Evolutionary conservation across 2,113 vertebrate species (phyloP).

Genomic region (Hyla sarda): DNA sequence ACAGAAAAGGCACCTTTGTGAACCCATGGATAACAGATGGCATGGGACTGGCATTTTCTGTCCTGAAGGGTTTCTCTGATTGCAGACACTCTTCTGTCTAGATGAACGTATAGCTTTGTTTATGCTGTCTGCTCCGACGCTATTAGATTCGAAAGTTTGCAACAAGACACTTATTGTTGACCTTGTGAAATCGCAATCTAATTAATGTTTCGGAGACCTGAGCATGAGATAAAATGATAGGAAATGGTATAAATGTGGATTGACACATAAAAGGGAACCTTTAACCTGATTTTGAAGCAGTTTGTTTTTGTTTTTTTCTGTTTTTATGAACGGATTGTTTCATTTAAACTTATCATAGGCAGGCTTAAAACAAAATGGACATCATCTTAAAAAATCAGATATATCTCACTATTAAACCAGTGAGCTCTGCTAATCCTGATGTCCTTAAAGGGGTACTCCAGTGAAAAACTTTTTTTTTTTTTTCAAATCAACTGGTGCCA

Average conservation of each 20-base stretch:
- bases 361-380: neutral
- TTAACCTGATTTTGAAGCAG: neutral
- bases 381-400: too few species aligned
- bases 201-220: neutral
- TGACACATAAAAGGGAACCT: neutral
- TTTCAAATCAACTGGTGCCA: too few species aligned
- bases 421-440: too few species aligned
- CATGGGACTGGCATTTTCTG: slow-evolving; percentile 23
- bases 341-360: too few species aligned
- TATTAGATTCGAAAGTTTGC: neutral
- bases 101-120: slow-evolving; percentile 15
- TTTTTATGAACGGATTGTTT: neutral
- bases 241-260: neutral
- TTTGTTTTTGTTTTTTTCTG: neutral
- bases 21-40: slow-evolving; percentile 26
- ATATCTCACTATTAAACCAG: too few species aligned
- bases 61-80: slow-evolving; percentile 30
- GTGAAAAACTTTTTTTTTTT: too few species aligned
- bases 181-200: neutral
- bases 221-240: neutral
- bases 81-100: slow-evolving; percentile 12
- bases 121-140: neutral
- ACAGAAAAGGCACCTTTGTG: slow-evolving; percentile 46
- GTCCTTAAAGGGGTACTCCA: too few species aligned
- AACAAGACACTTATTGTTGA: neutral